These are phyloP conservation scores for Nineta flava DNA, from an alignment of 2,888 invertebrate genomes.

Conservation along the genomic window DNA sequence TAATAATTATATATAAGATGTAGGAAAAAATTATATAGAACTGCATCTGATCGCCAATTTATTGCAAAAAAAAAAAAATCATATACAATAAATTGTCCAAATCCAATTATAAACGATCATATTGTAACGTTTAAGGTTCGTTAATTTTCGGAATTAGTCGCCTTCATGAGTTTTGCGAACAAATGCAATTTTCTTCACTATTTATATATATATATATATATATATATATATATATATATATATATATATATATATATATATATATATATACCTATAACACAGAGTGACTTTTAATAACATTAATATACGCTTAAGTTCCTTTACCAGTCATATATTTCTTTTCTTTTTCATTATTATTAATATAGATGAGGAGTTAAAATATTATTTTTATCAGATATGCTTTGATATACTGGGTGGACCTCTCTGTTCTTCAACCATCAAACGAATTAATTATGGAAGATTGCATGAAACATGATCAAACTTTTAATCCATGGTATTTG, in stretches of 20 bases:
- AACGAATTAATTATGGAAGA: no score
- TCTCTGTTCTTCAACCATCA: no score
- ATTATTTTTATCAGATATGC: no score
- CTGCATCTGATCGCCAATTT: conserved; percentile 15
- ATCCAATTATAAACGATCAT: conserved; percentile 15
- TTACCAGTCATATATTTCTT: conserved; percentile 6
- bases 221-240: no score
- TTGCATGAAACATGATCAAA: no score
- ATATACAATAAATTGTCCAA: conserved; percentile 14
- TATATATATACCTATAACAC: no score
- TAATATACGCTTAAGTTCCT: conserved; percentile 8
- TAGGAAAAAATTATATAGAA: neutral
- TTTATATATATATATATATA: no score
- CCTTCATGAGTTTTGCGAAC: conserved; percentile 9
- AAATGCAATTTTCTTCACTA: conserved; percentile 8
- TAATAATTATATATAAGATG: no score
- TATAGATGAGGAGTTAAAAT: neutral
- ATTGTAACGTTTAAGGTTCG: conserved; percentile 13
- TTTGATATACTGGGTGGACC: no score
- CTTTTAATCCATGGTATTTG: no score
- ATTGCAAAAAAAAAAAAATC: conserved; percentile 16
- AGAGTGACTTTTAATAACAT: conserved; percentile 5
- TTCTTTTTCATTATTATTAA: no score
- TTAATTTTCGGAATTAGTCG: conserved; percentile 14
- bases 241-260: no score